Evolutionary conservation across 2,888 invertebrate species (phyloP).

Genomic region (Trachelus stipa): DNA sequence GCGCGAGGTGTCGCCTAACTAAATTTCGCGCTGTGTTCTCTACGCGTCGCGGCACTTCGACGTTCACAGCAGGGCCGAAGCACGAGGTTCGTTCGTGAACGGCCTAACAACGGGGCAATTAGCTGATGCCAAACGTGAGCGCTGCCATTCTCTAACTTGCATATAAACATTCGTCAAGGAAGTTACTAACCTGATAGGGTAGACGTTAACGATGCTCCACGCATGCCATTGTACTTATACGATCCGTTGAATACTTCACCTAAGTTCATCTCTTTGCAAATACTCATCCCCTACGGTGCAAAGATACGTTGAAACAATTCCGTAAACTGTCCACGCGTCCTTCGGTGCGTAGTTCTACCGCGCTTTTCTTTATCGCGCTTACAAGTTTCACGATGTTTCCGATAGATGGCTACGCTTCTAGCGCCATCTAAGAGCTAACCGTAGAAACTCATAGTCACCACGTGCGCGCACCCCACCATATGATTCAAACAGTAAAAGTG

Average conservation of each 20-base stretch:
- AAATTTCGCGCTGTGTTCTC: conserved; percentile 41
- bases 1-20: conserved; percentile 52
- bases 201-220: not conserved
- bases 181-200: not conserved
- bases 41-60: conserved; percentile 7
- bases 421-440: conserved; percentile 49
- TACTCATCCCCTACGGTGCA: not conserved
- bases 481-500: conserved; percentile 18
- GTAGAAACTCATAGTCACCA: conserved; percentile 43
- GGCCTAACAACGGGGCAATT: conserved; percentile 44
- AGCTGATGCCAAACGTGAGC: not conserved
- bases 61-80: conserved; percentile 34
- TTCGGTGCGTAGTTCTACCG: not conserved
- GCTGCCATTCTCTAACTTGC: conserved; percentile 2
- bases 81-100: conserved; percentile 45
- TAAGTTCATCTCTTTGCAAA: not conserved
- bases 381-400: conserved; percentile 41
- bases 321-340: not conserved
- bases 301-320: not conserved
- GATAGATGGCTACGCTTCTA: conserved; percentile 40
- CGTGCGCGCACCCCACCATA: conserved; percentile 47
- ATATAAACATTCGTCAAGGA: conserved; percentile 4
- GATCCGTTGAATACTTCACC: not conserved
- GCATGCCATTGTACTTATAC: not conserved
- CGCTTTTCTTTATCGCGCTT: conserved; percentile 10